Base-by-base conservation (phyloP, 1,140 invertebrate species). In the Heliconius hewitsoni region DNA sequence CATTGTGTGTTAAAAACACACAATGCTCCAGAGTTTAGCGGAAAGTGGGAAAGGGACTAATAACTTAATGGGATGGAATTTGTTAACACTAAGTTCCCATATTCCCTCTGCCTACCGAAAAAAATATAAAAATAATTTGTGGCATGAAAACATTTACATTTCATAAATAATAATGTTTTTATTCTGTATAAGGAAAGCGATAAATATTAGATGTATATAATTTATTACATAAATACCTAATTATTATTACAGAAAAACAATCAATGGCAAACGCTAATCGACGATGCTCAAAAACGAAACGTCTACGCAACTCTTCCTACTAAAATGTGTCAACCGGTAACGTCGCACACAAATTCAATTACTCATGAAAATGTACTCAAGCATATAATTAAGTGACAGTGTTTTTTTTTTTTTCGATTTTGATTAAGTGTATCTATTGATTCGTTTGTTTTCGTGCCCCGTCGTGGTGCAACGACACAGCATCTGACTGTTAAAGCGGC, bases 191-290 rank as follows among this genome's bases (percentile, higher is more conserved):
- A 34, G 34, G 4, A 34, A 34, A 34, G 34, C 34, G 34, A 34
- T 6, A 34, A 34, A 34, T 34, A 34, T 34, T 34, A 37, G 6
- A 37, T 37, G 34, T 37, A 6, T 37, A 6, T 37, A 37, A 37
- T 8, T 37, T 8, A 6, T 6, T 34, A 57, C 2, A 57, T 8
- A 23, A 57, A 52, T 19, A 6, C 18, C 16, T 23, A 3, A n/a
- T 19, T 55, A n/a, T 55, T 19, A 55, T 88, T 91, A 52, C 89
- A 94, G 93, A 91, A 86, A 85, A 90, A 93, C 76, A 50, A 82
- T n/a, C 91, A 90, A 81, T 94, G 93, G 93, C 87, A 88, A 50
- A 93, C 92, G 3, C 81, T 94, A 30, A 55, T 94, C 4, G 89
- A 93, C 74, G 92, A 94, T 60, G 89, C 93, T 5, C 86, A 90